phyloP scores from a whole-genome alignment of 1,140 invertebrate species.

The Lepidurus packardi region DNA sequence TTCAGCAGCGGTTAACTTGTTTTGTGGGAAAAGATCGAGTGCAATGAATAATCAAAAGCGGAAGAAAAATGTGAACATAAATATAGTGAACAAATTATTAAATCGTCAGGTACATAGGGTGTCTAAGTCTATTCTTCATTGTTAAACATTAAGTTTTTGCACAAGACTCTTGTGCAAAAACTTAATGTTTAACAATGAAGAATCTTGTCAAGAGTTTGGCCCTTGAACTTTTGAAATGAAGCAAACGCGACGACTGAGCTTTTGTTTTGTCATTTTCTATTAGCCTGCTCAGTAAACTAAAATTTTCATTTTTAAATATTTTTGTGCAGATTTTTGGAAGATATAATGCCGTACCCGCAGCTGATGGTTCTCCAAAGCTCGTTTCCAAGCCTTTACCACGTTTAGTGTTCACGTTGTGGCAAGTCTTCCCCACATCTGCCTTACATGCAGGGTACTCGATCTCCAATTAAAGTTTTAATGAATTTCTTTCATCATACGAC shows the following conservation, averaged over 20 bases:
- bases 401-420: constrained; percentile 44
- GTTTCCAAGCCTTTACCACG: constrained; percentile 34
- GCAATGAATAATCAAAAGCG: constrained; percentile 5
- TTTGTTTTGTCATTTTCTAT: too few species aligned
- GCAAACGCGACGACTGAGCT: too few species aligned
- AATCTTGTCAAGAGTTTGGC: too few species aligned
- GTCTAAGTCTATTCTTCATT: not conserved
- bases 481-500: not conserved
- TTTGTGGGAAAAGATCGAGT: not conserved
- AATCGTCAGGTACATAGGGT: not conserved
- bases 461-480: constrained; percentile 33
- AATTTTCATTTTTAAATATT: too few species aligned
- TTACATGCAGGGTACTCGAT: constrained; percentile 45
- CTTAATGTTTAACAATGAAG: too few species aligned
- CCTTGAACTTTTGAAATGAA: too few species aligned
- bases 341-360: not conserved
- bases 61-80: not conserved
- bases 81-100: not conserved
- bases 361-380: not conserved
- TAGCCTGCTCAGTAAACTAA: too few species aligned
- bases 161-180: too few species aligned
- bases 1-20: not conserved
- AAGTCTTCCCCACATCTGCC: constrained; percentile 43
- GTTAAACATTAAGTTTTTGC: not conserved
- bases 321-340: not conserved